phyloP scores from a whole-genome alignment of 2,888 invertebrate species.

The Carterocephalus palaemon region DNA sequence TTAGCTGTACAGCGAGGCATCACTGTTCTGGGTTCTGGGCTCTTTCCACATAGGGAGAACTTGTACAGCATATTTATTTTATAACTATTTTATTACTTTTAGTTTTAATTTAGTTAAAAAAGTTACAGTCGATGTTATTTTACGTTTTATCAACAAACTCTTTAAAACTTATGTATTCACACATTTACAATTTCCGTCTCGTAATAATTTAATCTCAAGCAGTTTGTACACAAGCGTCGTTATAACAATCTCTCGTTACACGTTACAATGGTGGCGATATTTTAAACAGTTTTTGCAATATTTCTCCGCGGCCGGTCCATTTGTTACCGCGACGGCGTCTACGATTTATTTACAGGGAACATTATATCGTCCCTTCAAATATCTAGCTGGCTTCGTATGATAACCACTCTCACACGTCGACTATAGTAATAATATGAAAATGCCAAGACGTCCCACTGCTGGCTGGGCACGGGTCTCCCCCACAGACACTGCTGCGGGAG shows the following conservation, averaged over 20 bases:
- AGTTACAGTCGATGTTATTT: too few relatives aligned
- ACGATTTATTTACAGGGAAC: constrained; percentile 70
- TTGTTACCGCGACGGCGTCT: constrained; percentile 59
- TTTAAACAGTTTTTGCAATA: constrained; percentile 69
- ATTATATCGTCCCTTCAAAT: constrained; percentile 69
- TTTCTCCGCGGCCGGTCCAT: constrained; percentile 63
- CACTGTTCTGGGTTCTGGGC: too few relatives aligned
- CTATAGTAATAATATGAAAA: constrained; percentile 10
- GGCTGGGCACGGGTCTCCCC: too few relatives aligned
- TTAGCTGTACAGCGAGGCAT: too few relatives aligned
- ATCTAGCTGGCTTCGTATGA: constrained; percentile 50
- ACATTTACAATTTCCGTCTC: constrained; percentile 8
- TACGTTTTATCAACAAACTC: too few relatives aligned
- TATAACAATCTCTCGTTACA: constrained; percentile 45
- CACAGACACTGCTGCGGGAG: too few relatives aligned
- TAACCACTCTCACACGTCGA: constrained; percentile 16
- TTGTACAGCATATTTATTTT: too few relatives aligned
- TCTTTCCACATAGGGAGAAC: too few relatives aligned
- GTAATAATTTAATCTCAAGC: constrained; percentile 19
- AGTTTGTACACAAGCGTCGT: constrained; percentile 25
- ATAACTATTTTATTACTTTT: too few relatives aligned
- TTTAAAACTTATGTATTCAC: too few relatives aligned
- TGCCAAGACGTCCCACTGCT: too few relatives aligned
- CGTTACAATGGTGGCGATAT: constrained; percentile 59
- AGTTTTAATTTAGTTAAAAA: too few relatives aligned